These are phyloP conservation scores for Lithobates sylvaticus DNA, from an alignment of 2,797 vertebrate genomes.

Conservation along the genomic window DNA sequence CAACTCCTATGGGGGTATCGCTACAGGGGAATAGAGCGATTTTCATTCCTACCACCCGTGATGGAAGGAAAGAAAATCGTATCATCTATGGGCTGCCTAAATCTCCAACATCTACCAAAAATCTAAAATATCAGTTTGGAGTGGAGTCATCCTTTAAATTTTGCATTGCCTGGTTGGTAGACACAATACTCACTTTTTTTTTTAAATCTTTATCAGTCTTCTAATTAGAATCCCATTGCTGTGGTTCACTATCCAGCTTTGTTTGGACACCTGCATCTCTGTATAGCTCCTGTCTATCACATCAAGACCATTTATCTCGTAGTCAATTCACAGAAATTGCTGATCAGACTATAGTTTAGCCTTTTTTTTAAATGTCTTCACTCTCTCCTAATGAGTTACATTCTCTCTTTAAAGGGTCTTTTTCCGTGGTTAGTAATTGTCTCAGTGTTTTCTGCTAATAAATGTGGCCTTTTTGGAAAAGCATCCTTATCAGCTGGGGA, in stretches of 20 bases:
- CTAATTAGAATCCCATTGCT: too few species aligned
- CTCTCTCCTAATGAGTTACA: background rate
- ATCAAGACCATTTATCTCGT: background rate
- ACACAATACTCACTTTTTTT: too few species aligned
- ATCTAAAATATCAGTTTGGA: too few species aligned
- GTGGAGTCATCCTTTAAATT: too few species aligned
- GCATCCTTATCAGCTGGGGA: constrained; percentile 16
- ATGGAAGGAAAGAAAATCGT: too few species aligned
- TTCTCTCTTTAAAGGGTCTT: background rate
- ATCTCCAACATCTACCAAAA: too few species aligned
- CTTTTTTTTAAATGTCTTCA: background rate
- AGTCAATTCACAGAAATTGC: background rate
- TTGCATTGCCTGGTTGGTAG: too few species aligned
- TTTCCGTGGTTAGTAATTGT: background rate
- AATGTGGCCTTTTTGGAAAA: constrained; percentile 5
- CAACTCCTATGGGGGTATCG: too few species aligned
- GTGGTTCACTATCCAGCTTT: background rate
- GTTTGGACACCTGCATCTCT: background rate
- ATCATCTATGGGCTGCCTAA: too few species aligned
- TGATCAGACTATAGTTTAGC: background rate
- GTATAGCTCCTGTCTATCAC: background rate
- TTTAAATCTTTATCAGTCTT: too few species aligned
- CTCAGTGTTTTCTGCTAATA: background rate
- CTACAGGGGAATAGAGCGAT: too few species aligned
- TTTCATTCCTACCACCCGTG: too few species aligned